Conservation (phyloP, 1,140 invertebrate genomes). For the Drosophila baimaii region DNA sequence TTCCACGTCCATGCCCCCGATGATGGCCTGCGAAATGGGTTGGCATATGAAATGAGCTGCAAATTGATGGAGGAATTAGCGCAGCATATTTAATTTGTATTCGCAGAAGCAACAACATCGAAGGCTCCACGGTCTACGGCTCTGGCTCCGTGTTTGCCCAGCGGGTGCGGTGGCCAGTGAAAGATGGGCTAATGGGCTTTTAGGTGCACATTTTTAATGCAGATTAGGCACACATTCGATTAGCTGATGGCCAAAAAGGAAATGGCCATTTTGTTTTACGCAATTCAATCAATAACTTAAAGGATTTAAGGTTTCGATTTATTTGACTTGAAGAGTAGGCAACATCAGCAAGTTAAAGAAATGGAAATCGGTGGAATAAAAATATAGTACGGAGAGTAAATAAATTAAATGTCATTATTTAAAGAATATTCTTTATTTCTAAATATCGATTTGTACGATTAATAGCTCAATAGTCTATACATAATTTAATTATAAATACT, state of each 20-base stretch:
- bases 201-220: conserved; percentile 51
- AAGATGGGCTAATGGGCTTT: conserved; percentile 50
- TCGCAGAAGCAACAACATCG: conserved; percentile 29
- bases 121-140: neutral
- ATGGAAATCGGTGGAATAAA: neutral
- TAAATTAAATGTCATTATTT: neutral
- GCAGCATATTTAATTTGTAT: conserved; percentile 76
- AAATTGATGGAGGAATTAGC: conserved; percentile 82
- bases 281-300: conserved; percentile 4
- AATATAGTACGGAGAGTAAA: neutral
- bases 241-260: neutral
- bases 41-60: conserved; percentile 82
- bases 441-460: neutral
- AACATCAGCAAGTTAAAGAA: neutral
- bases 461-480: neutral
- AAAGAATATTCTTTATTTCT: neutral
- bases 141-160: conserved; percentile 32
- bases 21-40: conserved; percentile 69
- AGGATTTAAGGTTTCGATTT: neutral
- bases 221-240: conserved; percentile 42
- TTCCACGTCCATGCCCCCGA: conserved; percentile 16
- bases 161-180: conserved; percentile 23
- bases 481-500: too few species aligned
- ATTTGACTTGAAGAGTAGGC: neutral
- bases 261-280: neutral